Base-by-base conservation (phyloP, 2,888 invertebrate genomes). In the Rhagium mordax region DNA sequence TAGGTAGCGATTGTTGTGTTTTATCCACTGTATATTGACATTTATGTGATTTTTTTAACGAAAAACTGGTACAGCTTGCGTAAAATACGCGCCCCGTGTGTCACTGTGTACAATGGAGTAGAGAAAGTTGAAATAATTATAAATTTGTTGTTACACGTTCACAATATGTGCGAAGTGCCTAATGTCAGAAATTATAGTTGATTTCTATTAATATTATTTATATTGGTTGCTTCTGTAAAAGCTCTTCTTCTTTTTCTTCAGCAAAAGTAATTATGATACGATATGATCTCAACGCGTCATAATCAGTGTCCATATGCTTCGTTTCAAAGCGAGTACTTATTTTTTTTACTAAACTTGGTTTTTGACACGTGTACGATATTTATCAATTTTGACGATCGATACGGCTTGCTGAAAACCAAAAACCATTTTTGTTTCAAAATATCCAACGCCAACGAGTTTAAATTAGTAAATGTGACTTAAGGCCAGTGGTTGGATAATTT, bases 51-150 rank as follows among this genome's bases (percentile, higher is more conserved):
- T 61, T 61, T 59, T 16, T 27, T 15, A 33, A 47, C 16, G n/a
- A 47, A 21, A 61, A 61, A 47, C 13, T 20, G n/a, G 59, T 61
- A 61, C n/a, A n/a, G 24, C 21, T 47, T 47, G 47, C 15, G 13
- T 47, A 29, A 61, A 16, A 59, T 33, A 20, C n/a, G 20, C 33
- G 8, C 13, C 20, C 1, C n/a, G n/a, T 59, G 29, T 18, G 33
- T 59, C 33, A n/a, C 59, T 4, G 13, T 16, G 10, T 18, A 10
- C 47, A 29, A n/a, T 59, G 18, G 21, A 29, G 41, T 18, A 57
- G 67, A 67, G 67, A 67, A 67, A 67, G 67, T 67, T 27, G 24
- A 53, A 29, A 24, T 49, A 27, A 29, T 51, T 55, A 41, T 33
- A 29, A 55, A 57, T 66, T 51, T 51, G 55, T 61, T 59, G 59